phyloP scores from a whole-genome alignment of 2,888 invertebrate genomes.

The Leucoma salicis region DNA sequence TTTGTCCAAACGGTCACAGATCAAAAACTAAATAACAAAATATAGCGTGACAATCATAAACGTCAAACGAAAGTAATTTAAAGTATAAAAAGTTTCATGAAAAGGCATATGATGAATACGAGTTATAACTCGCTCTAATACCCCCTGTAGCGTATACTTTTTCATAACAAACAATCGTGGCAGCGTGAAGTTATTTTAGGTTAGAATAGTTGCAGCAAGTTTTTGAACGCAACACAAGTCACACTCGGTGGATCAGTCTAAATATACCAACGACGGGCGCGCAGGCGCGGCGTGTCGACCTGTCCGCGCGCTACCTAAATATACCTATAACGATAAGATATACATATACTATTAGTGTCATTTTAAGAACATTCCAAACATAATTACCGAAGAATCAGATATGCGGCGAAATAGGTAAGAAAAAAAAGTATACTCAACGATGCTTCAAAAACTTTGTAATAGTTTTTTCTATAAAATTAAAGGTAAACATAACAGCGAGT shows the following conservation, averaged over 20 bases:
- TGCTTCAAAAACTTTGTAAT: slow-evolving; percentile 44
- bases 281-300: slow-evolving; percentile 63
- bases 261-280: slow-evolving; percentile 70
- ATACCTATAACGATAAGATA: slow-evolving; percentile 70
- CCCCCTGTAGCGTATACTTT: slow-evolving; percentile 27
- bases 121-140: slow-evolving; percentile 10
- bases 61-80: too few relatives aligned
- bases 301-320: slow-evolving; percentile 59
- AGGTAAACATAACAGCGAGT: slow-evolving; percentile 45
- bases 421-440: slow-evolving; percentile 41
- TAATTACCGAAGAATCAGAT: slow-evolving; percentile 48
- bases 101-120: too few relatives aligned
- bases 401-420: slow-evolving; percentile 75
- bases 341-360: slow-evolving; percentile 52
- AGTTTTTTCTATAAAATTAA: slow-evolving; percentile 40
- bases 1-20: too few relatives aligned
- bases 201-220: slow-evolving; percentile 43
- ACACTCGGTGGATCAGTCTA: slow-evolving; percentile 73
- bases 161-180: slow-evolving; percentile 24
- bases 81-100: too few relatives aligned
- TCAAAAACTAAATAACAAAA: too few relatives aligned
- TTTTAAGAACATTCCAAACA: slow-evolving; percentile 39
- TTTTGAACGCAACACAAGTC: slow-evolving; percentile 61
- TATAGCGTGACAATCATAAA: too few relatives aligned
- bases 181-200: slow-evolving; percentile 46